These are phyloP conservation scores for Serilophus lunatus DNA, from an alignment of 2,113 vertebrate genomes.

Conservation along the genomic window DNA sequence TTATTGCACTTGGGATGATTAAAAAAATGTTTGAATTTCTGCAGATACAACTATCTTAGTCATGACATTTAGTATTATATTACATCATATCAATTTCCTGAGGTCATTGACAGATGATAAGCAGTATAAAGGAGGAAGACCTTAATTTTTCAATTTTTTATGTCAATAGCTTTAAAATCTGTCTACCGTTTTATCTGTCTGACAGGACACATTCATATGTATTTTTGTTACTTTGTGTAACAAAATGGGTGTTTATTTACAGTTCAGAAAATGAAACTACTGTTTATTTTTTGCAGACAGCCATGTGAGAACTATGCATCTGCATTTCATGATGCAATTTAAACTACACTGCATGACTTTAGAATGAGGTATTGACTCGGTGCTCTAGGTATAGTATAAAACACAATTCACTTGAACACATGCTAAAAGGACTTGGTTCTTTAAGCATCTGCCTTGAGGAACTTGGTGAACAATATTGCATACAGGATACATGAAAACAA, in stretches of 20 bases:
- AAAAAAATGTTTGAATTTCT: not conserved
- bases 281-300: not conserved
- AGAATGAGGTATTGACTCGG: not conserved
- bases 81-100: not conserved
- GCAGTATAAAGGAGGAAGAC: not conserved
- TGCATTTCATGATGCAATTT: not conserved
- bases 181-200: not conserved
- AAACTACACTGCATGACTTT: not conserved
- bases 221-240: not conserved
- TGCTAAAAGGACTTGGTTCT: not conserved
- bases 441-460: not conserved
- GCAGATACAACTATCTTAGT: not conserved
- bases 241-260: not conserved
- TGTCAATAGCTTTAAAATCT: not conserved
- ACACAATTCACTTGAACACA: not conserved
- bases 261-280: not conserved
- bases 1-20: not conserved
- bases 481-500: not conserved
- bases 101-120: not conserved
- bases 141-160: not conserved
- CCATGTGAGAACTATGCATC: not conserved
- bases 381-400: not conserved
- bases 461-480: not conserved
- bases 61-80: not conserved
- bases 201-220: not conserved